phyloP scores from a whole-genome alignment of 1,140 invertebrate genomes.

The Ceratosolen solmsi region DNA sequence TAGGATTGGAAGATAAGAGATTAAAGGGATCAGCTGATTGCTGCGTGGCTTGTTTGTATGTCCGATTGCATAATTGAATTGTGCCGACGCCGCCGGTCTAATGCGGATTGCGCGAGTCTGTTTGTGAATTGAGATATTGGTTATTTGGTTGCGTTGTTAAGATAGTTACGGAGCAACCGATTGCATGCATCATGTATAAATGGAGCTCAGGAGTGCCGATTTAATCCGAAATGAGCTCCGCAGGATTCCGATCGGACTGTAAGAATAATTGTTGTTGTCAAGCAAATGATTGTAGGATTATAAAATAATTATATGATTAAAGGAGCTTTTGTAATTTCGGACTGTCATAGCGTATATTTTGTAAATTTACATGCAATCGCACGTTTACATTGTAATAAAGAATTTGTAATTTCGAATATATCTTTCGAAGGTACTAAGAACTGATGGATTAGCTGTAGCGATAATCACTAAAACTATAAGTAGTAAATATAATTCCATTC shows the following conservation, averaged over 20 bases:
- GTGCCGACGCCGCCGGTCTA: background rate
- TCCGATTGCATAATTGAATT: constrained; percentile 51
- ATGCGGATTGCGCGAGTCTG: background rate
- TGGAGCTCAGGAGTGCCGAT: constrained; percentile 12
- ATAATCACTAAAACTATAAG: no score
- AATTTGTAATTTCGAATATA: no score
- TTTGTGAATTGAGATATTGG: constrained; percentile 46
- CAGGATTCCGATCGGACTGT: no score
- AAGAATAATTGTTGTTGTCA: no score
- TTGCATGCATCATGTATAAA: constrained; percentile 3
- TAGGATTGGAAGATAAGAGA: background rate
- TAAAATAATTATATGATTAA: background rate
- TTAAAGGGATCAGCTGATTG: constrained; percentile 47
- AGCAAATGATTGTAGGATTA: background rate
- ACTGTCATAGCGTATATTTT: no score
- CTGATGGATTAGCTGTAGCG: no score
- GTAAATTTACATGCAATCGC: no score
- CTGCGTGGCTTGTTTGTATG: no score
- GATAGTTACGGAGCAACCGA: background rate
- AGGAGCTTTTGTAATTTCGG: no score
- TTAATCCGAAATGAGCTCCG: constrained; percentile 5
- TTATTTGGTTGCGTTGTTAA: constrained; percentile 43
- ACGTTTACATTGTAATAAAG: no score
- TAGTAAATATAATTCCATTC: no score
- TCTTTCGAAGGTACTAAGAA: no score